Percentiles rank a stretch among this genome's conserved stretches.
Evolutionary conservation across 2,797 vertebrate genomes (phyloP).

Genomic region (Ctenopoma multispine): DNA sequence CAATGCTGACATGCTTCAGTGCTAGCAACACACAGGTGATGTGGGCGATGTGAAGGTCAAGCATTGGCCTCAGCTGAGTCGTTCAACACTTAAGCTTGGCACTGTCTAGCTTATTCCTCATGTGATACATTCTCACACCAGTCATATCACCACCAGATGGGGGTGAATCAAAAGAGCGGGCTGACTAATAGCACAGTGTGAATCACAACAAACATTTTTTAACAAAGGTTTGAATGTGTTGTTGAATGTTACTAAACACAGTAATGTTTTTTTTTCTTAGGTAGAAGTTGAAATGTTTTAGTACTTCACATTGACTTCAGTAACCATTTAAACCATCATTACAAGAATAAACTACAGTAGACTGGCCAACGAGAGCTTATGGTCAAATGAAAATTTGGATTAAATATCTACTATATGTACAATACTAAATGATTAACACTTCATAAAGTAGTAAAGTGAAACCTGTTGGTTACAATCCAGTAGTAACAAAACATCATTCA

Average conservation of each 20-base stretch:
- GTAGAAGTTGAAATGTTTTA: background rate
- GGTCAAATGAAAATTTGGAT: no score
- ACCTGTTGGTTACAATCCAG: background rate
- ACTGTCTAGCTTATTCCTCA: slow-evolving; percentile 56
- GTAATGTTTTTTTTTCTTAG: background rate
- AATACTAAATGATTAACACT: background rate
- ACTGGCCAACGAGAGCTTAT: background rate
- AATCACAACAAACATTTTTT: slow-evolving; percentile 72
- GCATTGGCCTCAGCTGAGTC: slow-evolving; percentile 25
- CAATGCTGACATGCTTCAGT: slow-evolving; percentile 45
- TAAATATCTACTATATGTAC: background rate
- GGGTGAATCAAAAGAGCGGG: slow-evolving; percentile 74
- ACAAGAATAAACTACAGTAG: background rate
- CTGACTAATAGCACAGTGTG: slow-evolving; percentile 73
- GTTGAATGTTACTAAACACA: background rate
- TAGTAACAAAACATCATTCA: background rate
- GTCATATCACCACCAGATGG: slow-evolving; percentile 70
- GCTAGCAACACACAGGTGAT: slow-evolving; percentile 34
- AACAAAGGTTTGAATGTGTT: slow-evolving; percentile 25
- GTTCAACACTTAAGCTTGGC: slow-evolving; percentile 38
- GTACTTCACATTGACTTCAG: no score
- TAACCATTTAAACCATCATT: background rate
- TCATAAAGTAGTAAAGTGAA: background rate
- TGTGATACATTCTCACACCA: slow-evolving; percentile 56
- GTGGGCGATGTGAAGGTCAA: slow-evolving; percentile 52